Evolutionary conservation across 2,797 vertebrate genomes (phyloP).

Genomic region (Pangasius mekongensis): DNA sequence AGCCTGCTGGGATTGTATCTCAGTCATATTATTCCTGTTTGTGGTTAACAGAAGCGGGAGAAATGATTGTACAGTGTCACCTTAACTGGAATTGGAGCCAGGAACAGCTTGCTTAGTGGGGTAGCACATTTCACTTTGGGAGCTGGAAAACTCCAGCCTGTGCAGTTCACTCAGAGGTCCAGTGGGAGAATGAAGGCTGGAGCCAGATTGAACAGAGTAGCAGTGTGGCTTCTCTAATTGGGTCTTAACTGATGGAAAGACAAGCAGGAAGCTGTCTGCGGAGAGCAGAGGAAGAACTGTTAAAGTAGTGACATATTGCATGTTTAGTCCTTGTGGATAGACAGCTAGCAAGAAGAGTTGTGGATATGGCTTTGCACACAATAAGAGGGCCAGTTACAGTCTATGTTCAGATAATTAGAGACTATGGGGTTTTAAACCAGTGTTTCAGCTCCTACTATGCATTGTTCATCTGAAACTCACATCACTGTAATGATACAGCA

Average conservation of each 20-base stretch:
- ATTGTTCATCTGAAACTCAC: slow-evolving; percentile 56
- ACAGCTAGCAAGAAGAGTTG: slow-evolving; percentile 40
- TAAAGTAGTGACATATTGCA: slow-evolving; percentile 59
- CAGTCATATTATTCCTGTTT: slow-evolving; percentile 31
- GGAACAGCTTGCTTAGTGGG: slow-evolving; percentile 39
- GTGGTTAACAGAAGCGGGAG: slow-evolving; percentile 5
- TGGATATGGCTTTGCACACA: slow-evolving; percentile 59
- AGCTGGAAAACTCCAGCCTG: slow-evolving; percentile 31
- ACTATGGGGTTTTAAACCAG: slow-evolving; percentile 55
- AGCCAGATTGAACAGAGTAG: slow-evolving; percentile 39
- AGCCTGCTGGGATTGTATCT: slow-evolving; percentile 30
- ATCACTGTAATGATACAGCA: slow-evolving; percentile 53
- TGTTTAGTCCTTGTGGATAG: slow-evolving; percentile 60
- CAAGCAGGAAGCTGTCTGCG: slow-evolving; percentile 60
- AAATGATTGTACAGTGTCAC: slow-evolving; percentile 32
- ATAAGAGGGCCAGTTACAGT: slow-evolving; percentile 53
- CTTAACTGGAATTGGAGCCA: slow-evolving; percentile 38
- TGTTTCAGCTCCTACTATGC: slow-evolving; percentile 55
- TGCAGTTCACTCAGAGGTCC: slow-evolving; percentile 46
- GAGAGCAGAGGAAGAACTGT: slow-evolving; percentile 58
- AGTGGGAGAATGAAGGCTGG: slow-evolving; percentile 34
- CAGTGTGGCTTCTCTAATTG: slow-evolving; percentile 54
- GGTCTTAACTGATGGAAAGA: slow-evolving; percentile 55
- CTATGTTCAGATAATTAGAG: slow-evolving; percentile 58
- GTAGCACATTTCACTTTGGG: slow-evolving; percentile 6